Conservation (phyloP, 2,888 invertebrate species). For the Druceiella hillmani region DNA sequence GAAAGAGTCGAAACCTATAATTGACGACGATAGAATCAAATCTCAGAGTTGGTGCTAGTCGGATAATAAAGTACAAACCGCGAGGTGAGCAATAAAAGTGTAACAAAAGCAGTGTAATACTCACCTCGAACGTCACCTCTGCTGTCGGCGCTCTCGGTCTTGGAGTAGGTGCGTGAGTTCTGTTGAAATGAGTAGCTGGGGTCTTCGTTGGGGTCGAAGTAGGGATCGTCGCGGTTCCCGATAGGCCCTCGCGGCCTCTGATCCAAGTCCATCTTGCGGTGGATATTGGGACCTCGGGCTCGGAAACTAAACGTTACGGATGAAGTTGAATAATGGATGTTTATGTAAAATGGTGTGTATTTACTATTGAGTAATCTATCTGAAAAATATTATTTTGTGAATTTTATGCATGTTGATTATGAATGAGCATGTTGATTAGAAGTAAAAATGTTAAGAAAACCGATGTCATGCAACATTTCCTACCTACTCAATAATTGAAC, state of each 20-base stretch:
- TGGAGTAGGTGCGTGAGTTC: slow-evolving; percentile 60
- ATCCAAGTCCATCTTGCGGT: slow-evolving; percentile 64
- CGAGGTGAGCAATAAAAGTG: no score
- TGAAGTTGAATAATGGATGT: slow-evolving; percentile 2
- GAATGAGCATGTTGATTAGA: no score
- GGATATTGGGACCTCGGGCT: slow-evolving; percentile 70
- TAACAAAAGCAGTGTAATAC: slow-evolving; percentile 12
- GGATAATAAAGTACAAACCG: no score
- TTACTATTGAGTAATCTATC: no score
- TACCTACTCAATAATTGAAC: no score
- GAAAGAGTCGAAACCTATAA: no score
- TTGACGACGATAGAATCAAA: no score
- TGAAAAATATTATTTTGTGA: no score
- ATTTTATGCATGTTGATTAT: no score
- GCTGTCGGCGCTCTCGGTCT: slow-evolving; percentile 61
- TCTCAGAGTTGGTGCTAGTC: no score
- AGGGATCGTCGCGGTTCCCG: slow-evolving; percentile 66
- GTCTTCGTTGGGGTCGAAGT: slow-evolving; percentile 71
- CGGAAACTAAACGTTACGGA: slow-evolving; percentile 59
- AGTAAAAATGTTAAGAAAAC: no score
- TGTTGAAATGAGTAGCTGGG: slow-evolving; percentile 68
- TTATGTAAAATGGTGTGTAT: slow-evolving; percentile 9
- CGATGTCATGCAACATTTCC: no score
- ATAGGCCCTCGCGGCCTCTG: slow-evolving; percentile 61
- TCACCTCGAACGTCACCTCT: slow-evolving; percentile 57